These are phyloP conservation scores for Indicator maculatus DNA, from an alignment of 2,113 vertebrate species.

Conservation along the genomic window DNA sequence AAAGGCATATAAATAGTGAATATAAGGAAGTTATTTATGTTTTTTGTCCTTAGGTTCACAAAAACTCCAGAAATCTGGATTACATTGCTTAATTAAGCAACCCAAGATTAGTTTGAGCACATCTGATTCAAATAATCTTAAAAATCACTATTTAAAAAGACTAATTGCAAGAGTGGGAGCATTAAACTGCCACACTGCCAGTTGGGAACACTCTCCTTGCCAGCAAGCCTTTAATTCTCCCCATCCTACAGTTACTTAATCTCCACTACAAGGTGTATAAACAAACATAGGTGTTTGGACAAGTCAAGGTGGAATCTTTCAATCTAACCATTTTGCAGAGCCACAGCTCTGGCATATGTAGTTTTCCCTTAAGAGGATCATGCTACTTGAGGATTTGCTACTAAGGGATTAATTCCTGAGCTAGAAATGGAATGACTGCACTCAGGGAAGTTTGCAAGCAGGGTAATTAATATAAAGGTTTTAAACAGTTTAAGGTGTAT, in stretches of 20 bases:
- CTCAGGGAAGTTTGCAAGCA: not conserved
- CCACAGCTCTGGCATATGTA: not conserved
- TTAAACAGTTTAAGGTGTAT: not conserved
- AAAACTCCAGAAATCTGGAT: not conserved
- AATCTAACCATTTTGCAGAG: not conserved
- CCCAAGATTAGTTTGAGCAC: not conserved
- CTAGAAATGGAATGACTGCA: not conserved
- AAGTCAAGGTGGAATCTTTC: not conserved
- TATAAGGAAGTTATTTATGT: not conserved
- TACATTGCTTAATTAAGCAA: not conserved
- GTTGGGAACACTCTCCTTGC: not conserved
- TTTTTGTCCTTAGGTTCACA: not conserved
- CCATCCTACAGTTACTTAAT: not conserved
- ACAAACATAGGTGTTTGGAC: not conserved
- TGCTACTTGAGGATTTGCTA: slow-evolving; percentile 9
- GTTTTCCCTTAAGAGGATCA: slow-evolving; percentile 12
- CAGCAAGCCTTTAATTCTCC: not conserved
- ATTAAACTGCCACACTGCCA: not conserved
- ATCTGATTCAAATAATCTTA: not conserved
- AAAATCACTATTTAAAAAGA: not conserved
- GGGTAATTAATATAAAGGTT: not conserved
- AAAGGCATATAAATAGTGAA: not conserved
- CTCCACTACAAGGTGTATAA: not conserved
- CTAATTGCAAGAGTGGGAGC: not conserved
- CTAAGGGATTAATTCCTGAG: slow-evolving; percentile 20